phyloP scores from a whole-genome alignment of 1,140 invertebrate genomes.

The Archivesica marissinica region DNA sequence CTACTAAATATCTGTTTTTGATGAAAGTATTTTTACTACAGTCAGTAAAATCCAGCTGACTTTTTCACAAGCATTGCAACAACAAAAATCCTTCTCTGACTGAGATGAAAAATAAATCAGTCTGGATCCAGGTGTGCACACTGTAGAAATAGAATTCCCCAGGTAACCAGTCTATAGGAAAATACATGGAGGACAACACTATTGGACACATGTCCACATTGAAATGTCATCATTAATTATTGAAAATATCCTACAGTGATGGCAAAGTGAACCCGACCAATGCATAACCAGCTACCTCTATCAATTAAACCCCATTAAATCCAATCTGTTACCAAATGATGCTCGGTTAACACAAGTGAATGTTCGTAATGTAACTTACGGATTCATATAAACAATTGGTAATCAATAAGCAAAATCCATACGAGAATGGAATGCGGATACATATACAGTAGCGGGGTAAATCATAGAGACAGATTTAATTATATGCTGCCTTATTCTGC shows the following conservation, averaged over 20 bases:
- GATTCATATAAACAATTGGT: neutral
- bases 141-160: neutral
- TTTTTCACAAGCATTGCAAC: too few relatives aligned
- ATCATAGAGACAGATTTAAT: neutral
- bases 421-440: neutral
- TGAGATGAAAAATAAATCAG: neutral
- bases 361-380: neutral
- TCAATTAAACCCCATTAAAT: neutral
- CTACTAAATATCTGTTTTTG: neutral
- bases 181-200: constrained; percentile 1
- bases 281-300: neutral
- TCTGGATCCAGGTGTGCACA: neutral
- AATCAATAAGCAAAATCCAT: constrained; percentile 1
- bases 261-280: neutral
- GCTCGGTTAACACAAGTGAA: neutral
- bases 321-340: neutral
- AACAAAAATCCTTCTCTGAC: too few relatives aligned
- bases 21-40: too few relatives aligned
- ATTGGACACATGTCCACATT: constrained; percentile 6
- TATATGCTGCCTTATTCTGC: neutral
- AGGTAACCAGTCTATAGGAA: constrained; percentile 2
- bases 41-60: too few relatives aligned
- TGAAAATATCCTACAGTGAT: neutral
- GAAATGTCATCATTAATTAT: constrained; percentile 16
- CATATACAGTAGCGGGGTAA: neutral